These are phyloP conservation scores for Heterodera schachtii DNA, from an alignment of 1,140 invertebrate genomes.

Conservation along the genomic window DNA sequence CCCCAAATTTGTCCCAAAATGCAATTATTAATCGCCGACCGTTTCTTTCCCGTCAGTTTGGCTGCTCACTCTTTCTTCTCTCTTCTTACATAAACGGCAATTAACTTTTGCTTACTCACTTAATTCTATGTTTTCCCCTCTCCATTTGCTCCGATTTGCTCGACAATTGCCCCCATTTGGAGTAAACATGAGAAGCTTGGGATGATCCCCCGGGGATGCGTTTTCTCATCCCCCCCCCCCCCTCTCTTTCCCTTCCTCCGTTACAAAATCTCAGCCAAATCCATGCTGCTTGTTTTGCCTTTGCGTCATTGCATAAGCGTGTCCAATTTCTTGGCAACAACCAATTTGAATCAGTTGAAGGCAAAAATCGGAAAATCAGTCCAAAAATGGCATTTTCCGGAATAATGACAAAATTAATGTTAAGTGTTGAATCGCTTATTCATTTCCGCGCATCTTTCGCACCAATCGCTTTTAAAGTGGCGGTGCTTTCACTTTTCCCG, in stretches of 20 bases:
- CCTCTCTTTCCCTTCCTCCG: not conserved
- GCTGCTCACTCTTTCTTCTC: not conserved
- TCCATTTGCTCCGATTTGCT: not conserved
- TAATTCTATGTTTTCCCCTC: not conserved
- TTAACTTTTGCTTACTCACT: not conserved
- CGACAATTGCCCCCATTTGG: conserved; percentile 2
- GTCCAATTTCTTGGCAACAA: not conserved
- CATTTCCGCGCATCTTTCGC: too few relatives aligned
- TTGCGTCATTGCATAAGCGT: conserved; percentile 1
- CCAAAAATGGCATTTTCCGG: too few relatives aligned
- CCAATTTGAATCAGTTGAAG: not conserved
- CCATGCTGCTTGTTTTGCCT: not conserved
- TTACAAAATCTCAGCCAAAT: not conserved
- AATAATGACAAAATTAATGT: too few relatives aligned
- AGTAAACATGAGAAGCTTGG: conserved; percentile 1
- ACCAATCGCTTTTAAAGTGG: not conserved
- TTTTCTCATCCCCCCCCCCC: not conserved
- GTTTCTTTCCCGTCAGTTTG: too few relatives aligned
- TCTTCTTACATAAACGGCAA: not conserved
- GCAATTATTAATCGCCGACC: not conserved
- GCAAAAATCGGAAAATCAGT: too few relatives aligned
- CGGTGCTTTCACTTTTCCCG: not conserved
- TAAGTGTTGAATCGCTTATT: too few relatives aligned
- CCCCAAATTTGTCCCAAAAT: not conserved
- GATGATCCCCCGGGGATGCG: not conserved